Conservation (phyloP, 1,140 invertebrate species). For the Trachymyrmex cornetzi region DNA sequence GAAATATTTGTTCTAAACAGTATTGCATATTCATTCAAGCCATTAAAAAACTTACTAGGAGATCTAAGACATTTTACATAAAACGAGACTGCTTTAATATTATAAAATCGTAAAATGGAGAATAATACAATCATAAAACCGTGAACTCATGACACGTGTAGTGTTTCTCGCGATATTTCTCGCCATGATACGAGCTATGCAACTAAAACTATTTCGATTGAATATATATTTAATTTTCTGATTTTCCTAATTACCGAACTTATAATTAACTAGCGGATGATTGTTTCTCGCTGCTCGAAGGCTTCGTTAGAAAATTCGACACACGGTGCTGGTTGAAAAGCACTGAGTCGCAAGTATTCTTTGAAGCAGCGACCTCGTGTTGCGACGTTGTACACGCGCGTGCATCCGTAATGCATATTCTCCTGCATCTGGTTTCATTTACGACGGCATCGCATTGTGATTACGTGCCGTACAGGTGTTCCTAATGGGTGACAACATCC, state of each 20-base stretch:
- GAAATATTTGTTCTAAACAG: neutral
- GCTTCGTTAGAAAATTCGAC: neutral
- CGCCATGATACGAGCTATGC: neutral
- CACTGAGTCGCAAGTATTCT: constrained; percentile 22
- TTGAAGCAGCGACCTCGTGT: neutral
- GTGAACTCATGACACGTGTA: neutral
- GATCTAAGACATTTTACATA: neutral
- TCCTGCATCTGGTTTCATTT: constrained; percentile 62
- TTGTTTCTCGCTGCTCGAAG: neutral
- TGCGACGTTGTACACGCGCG: constrained; percentile 42
- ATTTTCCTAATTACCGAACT: neutral
- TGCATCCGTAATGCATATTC: constrained; percentile 68
- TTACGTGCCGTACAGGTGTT: constrained; percentile 53
- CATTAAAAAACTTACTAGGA: neutral
- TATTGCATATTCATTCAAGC: neutral
- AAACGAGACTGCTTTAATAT: no score
- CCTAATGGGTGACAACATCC: constrained; percentile 47
- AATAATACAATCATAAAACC: neutral
- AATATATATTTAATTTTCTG: neutral
- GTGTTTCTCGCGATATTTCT: no score
- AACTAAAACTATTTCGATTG: neutral
- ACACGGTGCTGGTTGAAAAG: constrained; percentile 21
- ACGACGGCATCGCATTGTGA: constrained; percentile 46
- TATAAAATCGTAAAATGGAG: neutral
- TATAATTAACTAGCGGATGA: neutral